A percentile compares a stretch with the other conserved stretches of the same genome.
These are phyloP conservation scores for Trematomus bernacchii DNA, from an alignment of 2,797 vertebrate species.

Conservation along the genomic window DNA sequence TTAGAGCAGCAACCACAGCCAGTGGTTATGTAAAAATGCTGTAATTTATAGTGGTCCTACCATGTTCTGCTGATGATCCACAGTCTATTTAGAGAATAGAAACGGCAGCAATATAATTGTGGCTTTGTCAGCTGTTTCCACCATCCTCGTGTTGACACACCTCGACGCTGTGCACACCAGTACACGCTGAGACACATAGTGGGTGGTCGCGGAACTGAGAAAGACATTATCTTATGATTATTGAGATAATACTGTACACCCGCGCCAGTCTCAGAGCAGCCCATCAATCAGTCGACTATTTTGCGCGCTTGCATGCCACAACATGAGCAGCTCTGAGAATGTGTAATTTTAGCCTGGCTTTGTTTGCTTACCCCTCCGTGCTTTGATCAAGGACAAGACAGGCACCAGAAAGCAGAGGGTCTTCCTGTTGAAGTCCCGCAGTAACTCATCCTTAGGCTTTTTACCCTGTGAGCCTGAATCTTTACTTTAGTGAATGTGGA, in stretches of 20 bases:
- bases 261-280: constrained; percentile 77
- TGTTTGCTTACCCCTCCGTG: constrained; percentile 78
- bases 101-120: constrained; percentile 81
- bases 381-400: constrained; percentile 83
- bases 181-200: constrained; percentile 67
- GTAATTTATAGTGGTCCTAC: constrained; percentile 80
- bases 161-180: constrained; percentile 71
- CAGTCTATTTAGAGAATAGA: constrained; percentile 84
- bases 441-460: constrained; percentile 63
- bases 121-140: constrained; percentile 84
- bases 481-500: constrained; percentile 59
- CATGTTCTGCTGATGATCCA: constrained; percentile 81
- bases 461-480: constrained; percentile 43
- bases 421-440: constrained; percentile 64
- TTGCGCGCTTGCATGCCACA: constrained; percentile 74
- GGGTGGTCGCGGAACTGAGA: constrained; percentile 82
- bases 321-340: constrained; percentile 76
- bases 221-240: constrained; percentile 85
- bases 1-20: constrained; percentile 76
- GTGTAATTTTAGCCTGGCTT: constrained; percentile 82
- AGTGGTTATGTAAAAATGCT: constrained; percentile 82
- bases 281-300: constrained; percentile 84
- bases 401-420: constrained; percentile 71
- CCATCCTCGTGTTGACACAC: constrained; percentile 79
- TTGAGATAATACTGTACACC: constrained; percentile 83